Conservation (phyloP, 2,113 vertebrate genomes). For the Melanocharis versteri region DNA sequence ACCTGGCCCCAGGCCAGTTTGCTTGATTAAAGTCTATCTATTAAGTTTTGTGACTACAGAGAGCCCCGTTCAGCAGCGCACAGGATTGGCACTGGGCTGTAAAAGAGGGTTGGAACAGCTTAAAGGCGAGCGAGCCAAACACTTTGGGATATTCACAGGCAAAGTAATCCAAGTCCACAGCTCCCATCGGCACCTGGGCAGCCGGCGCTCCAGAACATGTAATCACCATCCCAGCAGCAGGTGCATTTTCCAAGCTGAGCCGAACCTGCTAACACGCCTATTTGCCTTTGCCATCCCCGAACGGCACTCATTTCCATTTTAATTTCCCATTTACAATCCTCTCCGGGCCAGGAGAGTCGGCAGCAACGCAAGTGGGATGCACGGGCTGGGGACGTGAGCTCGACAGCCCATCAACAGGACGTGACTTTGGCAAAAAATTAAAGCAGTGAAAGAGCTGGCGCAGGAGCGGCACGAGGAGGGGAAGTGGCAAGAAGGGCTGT, state of each 20-base stretch:
- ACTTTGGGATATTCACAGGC: constrained; percentile 43
- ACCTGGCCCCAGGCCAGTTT: constrained; percentile 11
- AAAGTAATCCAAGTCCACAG: constrained; percentile 41
- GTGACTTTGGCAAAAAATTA: constrained; percentile 29
- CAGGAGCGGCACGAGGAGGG: constrained; percentile 13
- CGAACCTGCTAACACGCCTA: neutral
- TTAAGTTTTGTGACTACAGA: constrained; percentile 27
- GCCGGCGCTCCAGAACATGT: neutral
- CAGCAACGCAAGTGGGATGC: neutral
- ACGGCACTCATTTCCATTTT: constrained; percentile 23
- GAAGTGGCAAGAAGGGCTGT: constrained; percentile 53
- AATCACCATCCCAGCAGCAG: constrained; percentile 42
- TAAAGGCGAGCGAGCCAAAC: constrained; percentile 41
- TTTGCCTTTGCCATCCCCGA: neutral
- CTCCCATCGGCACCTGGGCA: constrained; percentile 55
- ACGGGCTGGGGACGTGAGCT: constrained; percentile 10
- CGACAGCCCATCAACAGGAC: constrained; percentile 35
- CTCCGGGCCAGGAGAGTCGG: neutral
- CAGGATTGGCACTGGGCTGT: constrained; percentile 19
- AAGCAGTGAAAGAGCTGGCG: constrained; percentile 3
- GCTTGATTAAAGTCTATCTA: constrained; percentile 51
- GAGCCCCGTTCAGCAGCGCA: neutral
- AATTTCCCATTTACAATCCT: constrained; percentile 41
- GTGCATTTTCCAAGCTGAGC: constrained; percentile 39
- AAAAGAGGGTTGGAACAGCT: constrained; percentile 47